Base-by-base conservation (phyloP, 2,113 vertebrate genomes). In the Cheilinus undulatus region DNA sequence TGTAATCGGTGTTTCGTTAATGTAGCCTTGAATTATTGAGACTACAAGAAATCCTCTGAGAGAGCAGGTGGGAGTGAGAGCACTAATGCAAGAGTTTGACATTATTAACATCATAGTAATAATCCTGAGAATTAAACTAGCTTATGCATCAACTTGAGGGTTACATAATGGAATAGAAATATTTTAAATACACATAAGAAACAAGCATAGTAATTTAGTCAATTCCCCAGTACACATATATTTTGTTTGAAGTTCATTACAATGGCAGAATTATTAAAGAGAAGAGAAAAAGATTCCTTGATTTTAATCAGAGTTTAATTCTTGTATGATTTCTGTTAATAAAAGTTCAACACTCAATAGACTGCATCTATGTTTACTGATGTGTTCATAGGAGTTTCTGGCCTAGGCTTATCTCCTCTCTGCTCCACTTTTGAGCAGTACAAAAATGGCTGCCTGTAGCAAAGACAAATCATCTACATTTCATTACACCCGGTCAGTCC, bases 11-110 rank as follows among this genome's bases (percentile, higher is more conserved):
- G 26, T 20, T 46, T 40, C 60, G 80, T 84, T 66, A 73, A 87
- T 84, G 80, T 48, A 69, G 76, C 69, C 63, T 76, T 78, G 69
- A 70, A 54, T 73, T 38, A 30, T 70, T 53, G 52, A 86, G 77
- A 57, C 48, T 48, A 32, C 15, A 56, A 71, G 17, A 73, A 63
- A 52, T 73, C 72, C 65, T 67, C 58, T 42, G 40, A 79, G 83
- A 67, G 34, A 46, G 15, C 22, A 19, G 45, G 60, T 64, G 23
- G 78, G 42, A 69, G 34, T n/a, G 60, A 49, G 27, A 49, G 27
- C 40, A 24, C 69, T 75, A 71, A 75, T 53, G 72, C 50, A 69
- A 23, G 45, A 30, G 26, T 53, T 60, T 60, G 45, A 43, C 42
- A 56, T 46, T 61, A 20, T 69, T 61, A 43, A 32, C 48, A 57